Evolutionary conservation across 2,797 vertebrate genomes (phyloP), one percentile per base, ranked within the genome.

Genomic region (Perodicticus potto): DNA sequence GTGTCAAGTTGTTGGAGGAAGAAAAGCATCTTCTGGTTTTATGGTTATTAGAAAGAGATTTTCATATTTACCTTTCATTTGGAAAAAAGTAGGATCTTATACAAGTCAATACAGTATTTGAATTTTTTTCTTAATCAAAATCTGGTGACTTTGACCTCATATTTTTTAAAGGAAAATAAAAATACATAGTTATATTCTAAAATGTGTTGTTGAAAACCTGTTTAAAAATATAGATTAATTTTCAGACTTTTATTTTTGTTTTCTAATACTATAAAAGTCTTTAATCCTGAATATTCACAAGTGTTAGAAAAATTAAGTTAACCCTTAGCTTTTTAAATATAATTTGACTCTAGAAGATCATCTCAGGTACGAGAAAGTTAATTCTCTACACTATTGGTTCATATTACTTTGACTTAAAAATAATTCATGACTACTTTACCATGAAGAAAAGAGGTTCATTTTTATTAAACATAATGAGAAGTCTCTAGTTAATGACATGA

Each of bases 211-310:
- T 94, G 73, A 81, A 89, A 84, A 69, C 0, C 10, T 76, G 1
- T 80, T 90, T 91, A 40, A 96, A 94, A 93, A 91, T 93, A 76
- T 37, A 4, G 67, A 65, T 81, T 5, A 65, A 55, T 59, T 86
- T 19, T 86, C 7, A 70, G 1, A 61, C 73, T 82, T 80, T 80
- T 70, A 6, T 27, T 11, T 32, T 37, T 1, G 22, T 70, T 94
- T 90, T 87, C 70, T 87, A 29, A 93, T 27, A 74, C 8, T 17
- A 19, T 78, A 11, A 43, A 90, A 37, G 0, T 83, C 40, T 43
- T 81, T 80, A 77, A 77, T 92, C 16, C 20, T 49, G 25, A 89
- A 89, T 63, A 9, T 27, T 85, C 70, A 34, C 13, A 86, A 78
- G 25, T 83, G 20, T 63, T 87, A 55, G 45, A 78, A 93, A 12